Percentiles rank a stretch among this genome's conserved stretches.
phyloP scores from a whole-genome alignment of 2,113 vertebrate genomes.

The Otocyon megalotis region DNA sequence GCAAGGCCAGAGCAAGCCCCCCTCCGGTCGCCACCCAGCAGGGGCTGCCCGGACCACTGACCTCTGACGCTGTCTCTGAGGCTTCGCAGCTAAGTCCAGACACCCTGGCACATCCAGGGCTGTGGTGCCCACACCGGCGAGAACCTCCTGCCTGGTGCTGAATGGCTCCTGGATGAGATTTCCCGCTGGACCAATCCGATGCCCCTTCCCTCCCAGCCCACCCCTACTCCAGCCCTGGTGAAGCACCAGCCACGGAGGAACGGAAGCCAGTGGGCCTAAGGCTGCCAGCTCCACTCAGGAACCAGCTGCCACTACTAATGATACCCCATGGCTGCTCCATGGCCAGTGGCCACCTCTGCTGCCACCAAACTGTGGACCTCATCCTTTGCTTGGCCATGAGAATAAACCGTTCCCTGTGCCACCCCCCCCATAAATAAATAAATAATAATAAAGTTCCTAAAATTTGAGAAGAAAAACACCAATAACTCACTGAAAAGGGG shows the following conservation, averaged over 20 bases:
- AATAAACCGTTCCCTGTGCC: conserved; percentile 66
- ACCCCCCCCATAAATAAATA: not conserved
- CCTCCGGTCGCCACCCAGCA: conserved; percentile 95
- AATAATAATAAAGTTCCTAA: not conserved
- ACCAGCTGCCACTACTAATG: conserved; percentile 36
- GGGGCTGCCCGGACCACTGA: conserved; percentile 92
- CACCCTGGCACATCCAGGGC: conserved; percentile 54
- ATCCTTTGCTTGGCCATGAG: conserved; percentile 9
- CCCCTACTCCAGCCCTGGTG: too few relatives aligned
- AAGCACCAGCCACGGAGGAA: not conserved
- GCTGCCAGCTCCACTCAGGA: not conserved
- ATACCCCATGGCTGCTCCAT: not conserved
- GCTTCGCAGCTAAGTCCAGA: conserved; percentile 80
- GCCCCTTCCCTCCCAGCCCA: not conserved
- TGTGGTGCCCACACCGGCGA: conserved; percentile 94
- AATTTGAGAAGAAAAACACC: not conserved
- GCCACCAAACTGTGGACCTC: not conserved
- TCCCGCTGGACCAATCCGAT: conserved; percentile 69
- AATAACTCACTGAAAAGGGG: not conserved
- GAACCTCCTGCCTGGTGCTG: conserved; percentile 90
- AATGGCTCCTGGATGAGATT: conserved; percentile 89
- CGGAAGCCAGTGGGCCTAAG: not conserved
- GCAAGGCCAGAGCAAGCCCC: conserved; percentile 86
- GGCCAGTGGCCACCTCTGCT: not conserved
- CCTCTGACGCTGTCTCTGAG: conserved; percentile 90